Evolutionary conservation across 2,797 vertebrate genomes (phyloP), one percentile per base, ranked within the genome.

Genomic region (Hyperoplus immaculatus): DNA sequence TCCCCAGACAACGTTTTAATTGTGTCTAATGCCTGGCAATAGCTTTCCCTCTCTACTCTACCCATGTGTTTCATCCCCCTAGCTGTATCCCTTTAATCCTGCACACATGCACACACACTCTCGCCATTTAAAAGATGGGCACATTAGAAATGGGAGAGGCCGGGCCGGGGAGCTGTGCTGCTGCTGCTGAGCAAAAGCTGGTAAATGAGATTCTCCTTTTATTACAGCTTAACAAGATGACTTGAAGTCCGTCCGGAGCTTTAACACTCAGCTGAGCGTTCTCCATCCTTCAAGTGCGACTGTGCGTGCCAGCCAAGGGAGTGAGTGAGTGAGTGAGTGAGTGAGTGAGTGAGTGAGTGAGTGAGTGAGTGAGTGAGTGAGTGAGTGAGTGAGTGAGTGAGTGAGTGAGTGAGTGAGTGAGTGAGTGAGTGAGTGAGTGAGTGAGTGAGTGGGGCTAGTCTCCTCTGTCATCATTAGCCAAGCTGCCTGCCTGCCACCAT

Each of bases 1-100:
- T 85, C 76, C 62, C 84, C 63, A 81, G 88, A 77, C 86, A 75
- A 86, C 83, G 85, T 92, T 88, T 89, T 89, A 93, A 91, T 89
- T 90, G 90, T 84, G 78, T 87, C 83, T 88, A 90, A 89, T 80
- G 85, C 81, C 66, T 84, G 82, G 84, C 84, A 78, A 29, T 59
- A 50, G 70, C 80, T 65, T 76, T 75, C 51, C 57, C 65, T 77
- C 83, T 81, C 69, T 58, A 65, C 72, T 80, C 82, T 58, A 65
- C 72, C 80, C 82, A 73, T 59, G 73, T 69, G 75, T 88, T 77
- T 83, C 77, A 89, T 90, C 80, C 85, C 69, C 53, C 42, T 4
- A 29, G 13, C 77, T 88, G 77, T 60, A 89, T 91, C 84, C 90
- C 65, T 81, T 29, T 91, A 88, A 89, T 89, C 88, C 87, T 62